Evolutionary conservation across 1,140 invertebrate species (phyloP), one percentile per base, ranked within the genome.

Genomic region (Argopecten irradians): DNA sequence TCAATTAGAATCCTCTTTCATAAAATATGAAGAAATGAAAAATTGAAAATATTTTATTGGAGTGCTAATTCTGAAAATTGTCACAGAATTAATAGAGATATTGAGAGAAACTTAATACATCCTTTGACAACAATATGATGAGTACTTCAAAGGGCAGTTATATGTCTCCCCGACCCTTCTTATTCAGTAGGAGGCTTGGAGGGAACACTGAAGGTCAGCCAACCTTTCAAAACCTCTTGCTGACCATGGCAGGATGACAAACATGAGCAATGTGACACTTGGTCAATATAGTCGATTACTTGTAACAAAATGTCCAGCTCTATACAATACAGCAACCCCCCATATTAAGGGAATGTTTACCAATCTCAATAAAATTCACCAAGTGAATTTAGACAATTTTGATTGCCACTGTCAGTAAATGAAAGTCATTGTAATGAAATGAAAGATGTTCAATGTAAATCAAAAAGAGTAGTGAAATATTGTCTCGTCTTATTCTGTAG

Each of bases 211-310:
- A 71, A 3, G 55, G 22, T 71, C 55, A 71, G 22, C 55, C 55
- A 71, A 71, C 55, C 55, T 28, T n/a, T 71, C 22, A n/a, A 71
- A 71, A 71, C 55, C 22, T n/a, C 55, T 71, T 71, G 55, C 16
- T 71, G 55, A 71, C 55, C 55, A 22, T 71, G 55, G 55, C 55
- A 71, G 55, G 55, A 71, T 71, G 55, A 71, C 55, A 71, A 71
- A 71, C 55, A 28, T n/a, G 55, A 71, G 16, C 55, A 71, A 7
- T 22, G 55, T n/a, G 22, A 71, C n/a, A 71, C 55, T 28, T 71
- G 55, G 55, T 71, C 55, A 71, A n/a, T 28, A n/a, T 2, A 28
- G 55, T n/a, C 55, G 22, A 71, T 71, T 71, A 71, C n/a, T 71
- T 71, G 55, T 71, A n/a, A 71, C 55, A 22, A 71, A 71, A 22